Base-by-base conservation (phyloP, 2,113 vertebrate genomes). In the Pseudorectes ferrugineus region DNA sequence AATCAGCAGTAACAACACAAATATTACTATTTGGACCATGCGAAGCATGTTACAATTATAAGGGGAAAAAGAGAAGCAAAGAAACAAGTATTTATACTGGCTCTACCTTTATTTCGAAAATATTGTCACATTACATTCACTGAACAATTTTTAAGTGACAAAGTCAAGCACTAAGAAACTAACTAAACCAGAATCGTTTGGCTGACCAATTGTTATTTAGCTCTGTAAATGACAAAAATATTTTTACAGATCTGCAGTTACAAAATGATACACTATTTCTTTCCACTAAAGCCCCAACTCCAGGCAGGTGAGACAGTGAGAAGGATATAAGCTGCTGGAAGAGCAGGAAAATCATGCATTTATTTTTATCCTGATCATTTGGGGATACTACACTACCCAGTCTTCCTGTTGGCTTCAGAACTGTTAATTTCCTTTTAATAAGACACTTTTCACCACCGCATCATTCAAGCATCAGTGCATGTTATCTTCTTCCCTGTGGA, bases 1-100 rank as follows among this genome's bases (percentile, higher is more conserved):
- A 73, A 83, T 89, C 81, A 94, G 82, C 42, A 85, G 80, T 73
- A 95, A 51, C n/a, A 89, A 88, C 78, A 85, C 51, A 94, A 91
- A 87, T 71, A 67, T 59, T 70, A 58, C 82, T 63, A 54, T 76
- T 83, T 33, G 15, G 51, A 81, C 51, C 42, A 42, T 23, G 18
- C 85, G 68, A 88, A 83, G 35, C 42, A 66, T 79, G 92, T 94
- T 77, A 40, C 33, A 90, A 62, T 59, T n/a, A 23, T 5, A 70
- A 43, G 15, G 33, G 11, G 2, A 4, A 46, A 46, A 75, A 70
- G 11, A 92, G 36, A 54, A 79, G 31, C 21, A 95, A 82, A 89
- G n/a, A 78, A 82, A 68, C 23, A 59, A 89, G 16, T 70, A 70
- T 61, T 85, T 82, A 62, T 15, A 38, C 17, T 79, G 49, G 19